Conservation (phyloP, 2,888 invertebrate species). For the Salticus scenicus region DNA sequence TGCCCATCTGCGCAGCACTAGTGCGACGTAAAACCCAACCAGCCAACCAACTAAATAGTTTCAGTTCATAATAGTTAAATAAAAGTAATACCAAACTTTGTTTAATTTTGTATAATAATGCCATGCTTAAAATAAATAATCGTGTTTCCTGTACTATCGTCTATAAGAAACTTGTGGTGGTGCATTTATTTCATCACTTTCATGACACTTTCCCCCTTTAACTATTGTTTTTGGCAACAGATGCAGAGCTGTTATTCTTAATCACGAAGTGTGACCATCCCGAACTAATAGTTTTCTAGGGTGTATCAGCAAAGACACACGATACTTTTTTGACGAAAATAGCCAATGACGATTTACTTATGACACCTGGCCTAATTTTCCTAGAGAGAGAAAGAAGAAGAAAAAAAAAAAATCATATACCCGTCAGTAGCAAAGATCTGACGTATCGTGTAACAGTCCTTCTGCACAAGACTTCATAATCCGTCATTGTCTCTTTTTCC, state of each 20-base stretch:
- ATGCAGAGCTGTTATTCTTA: background rate
- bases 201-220: background rate
- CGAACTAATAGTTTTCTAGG: background rate
- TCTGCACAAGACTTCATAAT: slow-evolving; percentile 43
- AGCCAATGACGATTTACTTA: slow-evolving; percentile 5
- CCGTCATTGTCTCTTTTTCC: slow-evolving; percentile 51
- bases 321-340: background rate
- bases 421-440: slow-evolving; percentile 24
- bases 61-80: too few species aligned
- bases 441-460: slow-evolving; percentile 40
- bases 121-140: too few species aligned
- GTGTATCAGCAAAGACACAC: background rate
- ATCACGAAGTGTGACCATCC: background rate
- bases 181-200: background rate
- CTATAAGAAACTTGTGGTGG: too few species aligned
- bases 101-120: too few species aligned
- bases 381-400: background rate
- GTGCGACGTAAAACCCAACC: too few species aligned
- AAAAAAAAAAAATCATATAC: background rate
- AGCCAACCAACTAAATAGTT: too few species aligned
- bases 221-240: background rate
- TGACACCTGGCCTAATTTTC: slow-evolving; percentile 44
- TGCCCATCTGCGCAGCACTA: too few species aligned
- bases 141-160: too few species aligned
- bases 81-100: too few species aligned